These are phyloP conservation scores for Synchiropus splendidus DNA, from an alignment of 2,113 vertebrate species.

Conservation along the genomic window DNA sequence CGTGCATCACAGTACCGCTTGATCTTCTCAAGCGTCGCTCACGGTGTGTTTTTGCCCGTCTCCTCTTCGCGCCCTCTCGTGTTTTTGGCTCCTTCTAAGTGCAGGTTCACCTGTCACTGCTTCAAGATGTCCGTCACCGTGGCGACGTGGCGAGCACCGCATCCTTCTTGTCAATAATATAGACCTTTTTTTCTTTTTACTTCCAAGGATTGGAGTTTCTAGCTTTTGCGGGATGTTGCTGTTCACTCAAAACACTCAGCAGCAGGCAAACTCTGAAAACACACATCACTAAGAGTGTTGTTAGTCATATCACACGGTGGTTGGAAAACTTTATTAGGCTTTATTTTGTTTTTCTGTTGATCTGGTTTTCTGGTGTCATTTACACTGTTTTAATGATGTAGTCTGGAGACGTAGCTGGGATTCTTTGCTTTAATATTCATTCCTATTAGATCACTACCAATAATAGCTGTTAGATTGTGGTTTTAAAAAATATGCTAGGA, in stretches of 20 bases:
- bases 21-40: too few species aligned
- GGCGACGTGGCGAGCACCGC: conserved; percentile 7
- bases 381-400: conserved; percentile 53
- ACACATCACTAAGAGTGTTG: conserved; percentile 44
- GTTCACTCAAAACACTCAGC: conserved; percentile 42
- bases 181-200: conserved; percentile 25
- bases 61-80: too few species aligned
- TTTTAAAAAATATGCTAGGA: conserved; percentile 30
- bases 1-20: too few species aligned
- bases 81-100: too few species aligned
- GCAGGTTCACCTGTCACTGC: too few species aligned
- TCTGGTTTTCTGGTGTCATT: conserved; percentile 56
- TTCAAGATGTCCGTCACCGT: conserved; percentile 4
- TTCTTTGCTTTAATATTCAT: conserved; percentile 54
- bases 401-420: conserved; percentile 47
- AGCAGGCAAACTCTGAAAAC: conserved; percentile 39
- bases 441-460: conserved; percentile 56
- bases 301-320: conserved; percentile 49
- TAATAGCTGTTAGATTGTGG: conserved; percentile 46
- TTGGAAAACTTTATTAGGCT: conserved; percentile 45
- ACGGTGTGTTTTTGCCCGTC: too few species aligned
- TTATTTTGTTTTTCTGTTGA: conserved; percentile 49
- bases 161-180: conserved; percentile 25
- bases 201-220: conserved; percentile 53
- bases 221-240: conserved; percentile 56